Conservation (phyloP, 2,113 vertebrate species). For the Sminthopsis crassicaudata region DNA sequence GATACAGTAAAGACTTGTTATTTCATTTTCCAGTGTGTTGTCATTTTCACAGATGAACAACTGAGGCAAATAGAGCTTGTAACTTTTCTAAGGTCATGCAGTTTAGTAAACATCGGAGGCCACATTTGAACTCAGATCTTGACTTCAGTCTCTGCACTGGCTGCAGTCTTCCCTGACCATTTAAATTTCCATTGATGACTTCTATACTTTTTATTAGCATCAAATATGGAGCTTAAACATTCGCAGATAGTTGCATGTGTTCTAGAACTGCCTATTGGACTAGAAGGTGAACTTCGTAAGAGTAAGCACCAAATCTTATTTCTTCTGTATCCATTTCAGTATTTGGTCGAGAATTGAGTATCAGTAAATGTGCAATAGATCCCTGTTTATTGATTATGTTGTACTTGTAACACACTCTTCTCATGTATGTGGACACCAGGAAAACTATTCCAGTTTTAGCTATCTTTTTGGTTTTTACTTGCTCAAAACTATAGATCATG, state of each 20-base stretch:
- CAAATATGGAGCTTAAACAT: background rate
- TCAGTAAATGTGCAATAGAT: background rate
- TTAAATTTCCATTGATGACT: background rate
- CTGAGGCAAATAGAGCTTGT: background rate
- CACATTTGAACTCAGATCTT: background rate
- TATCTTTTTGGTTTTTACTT: background rate
- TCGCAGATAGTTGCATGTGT: background rate
- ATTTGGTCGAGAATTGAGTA: background rate
- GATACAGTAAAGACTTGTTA: background rate
- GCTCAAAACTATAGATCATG: background rate
- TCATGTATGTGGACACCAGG: background rate
- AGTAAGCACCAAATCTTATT: background rate
- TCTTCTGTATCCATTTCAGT: background rate
- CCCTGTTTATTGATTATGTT: background rate
- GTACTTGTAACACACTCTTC: background rate
- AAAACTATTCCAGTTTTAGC: background rate
- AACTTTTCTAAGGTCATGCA: background rate
- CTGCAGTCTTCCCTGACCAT: background rate
- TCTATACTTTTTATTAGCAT: background rate
- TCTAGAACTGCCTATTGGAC: background rate
- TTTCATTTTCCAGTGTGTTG: background rate
- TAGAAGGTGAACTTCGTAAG: background rate
- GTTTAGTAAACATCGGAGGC: background rate
- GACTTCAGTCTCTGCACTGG: background rate
- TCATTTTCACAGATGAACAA: background rate